Evolutionary conservation across 2,113 vertebrate species (phyloP).

Genomic region (Microtus oregoni): DNA sequence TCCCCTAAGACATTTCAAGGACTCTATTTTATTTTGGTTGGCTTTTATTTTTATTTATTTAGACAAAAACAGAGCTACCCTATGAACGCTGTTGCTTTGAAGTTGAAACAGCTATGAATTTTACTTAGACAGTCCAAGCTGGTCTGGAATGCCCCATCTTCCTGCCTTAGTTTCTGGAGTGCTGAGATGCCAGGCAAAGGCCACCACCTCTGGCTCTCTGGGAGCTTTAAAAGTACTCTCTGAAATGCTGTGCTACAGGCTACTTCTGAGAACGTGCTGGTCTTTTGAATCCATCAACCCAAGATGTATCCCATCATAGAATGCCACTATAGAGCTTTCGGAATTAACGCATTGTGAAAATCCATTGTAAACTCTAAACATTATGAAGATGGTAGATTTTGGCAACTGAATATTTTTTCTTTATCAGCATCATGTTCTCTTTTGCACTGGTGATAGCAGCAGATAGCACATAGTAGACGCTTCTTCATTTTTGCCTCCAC

Average conservation of each 20-base stretch:
- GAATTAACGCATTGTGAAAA: background rate
- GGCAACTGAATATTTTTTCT: background rate
- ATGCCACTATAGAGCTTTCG: background rate
- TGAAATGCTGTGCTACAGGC: background rate
- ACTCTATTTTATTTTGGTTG: background rate
- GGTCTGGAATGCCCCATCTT: background rate
- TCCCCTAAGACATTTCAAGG: background rate
- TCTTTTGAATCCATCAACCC: conserved; percentile 1
- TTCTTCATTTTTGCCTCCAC: background rate
- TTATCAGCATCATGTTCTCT: background rate
- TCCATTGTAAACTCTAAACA: background rate
- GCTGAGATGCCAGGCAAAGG: background rate
- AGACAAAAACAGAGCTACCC: too few species aligned
- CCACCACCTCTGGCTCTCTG: background rate
- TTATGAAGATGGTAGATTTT: background rate
- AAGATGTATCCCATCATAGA: background rate
- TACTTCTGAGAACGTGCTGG: background rate
- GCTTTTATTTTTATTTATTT: background rate
- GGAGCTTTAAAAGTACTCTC: background rate
- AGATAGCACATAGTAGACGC: background rate
- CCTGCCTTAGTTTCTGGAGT: background rate
- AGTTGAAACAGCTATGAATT: too few species aligned
- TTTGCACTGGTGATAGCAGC: background rate
- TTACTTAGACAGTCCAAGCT: background rate
- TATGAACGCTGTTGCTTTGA: too few species aligned